Evolutionary conservation across 2,797 vertebrate genomes (phyloP).

Genomic region (Enteromius viviparus): DNA sequence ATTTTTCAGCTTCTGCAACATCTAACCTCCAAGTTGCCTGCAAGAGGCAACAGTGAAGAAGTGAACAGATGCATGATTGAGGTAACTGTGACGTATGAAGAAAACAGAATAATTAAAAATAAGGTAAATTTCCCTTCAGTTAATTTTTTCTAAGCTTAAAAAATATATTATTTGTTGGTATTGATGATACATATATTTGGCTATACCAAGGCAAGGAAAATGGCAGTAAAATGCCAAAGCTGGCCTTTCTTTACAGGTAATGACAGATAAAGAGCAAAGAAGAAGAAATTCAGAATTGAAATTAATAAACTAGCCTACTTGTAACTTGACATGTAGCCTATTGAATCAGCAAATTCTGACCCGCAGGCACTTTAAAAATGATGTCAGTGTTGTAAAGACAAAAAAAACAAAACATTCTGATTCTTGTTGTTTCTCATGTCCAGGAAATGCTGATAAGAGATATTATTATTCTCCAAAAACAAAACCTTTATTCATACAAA

Average conservation of each 20-base stretch:
- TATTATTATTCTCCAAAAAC: background rate
- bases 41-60: background rate
- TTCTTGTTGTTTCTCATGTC: background rate
- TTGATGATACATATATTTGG: background rate
- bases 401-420: background rate
- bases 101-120: background rate
- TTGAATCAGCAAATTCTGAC: background rate
- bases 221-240: background rate
- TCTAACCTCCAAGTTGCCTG: background rate
- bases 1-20: background rate
- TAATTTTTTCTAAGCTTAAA: background rate
- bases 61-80: background rate
- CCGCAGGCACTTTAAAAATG: background rate
- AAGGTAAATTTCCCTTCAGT: background rate
- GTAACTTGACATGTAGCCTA: background rate
- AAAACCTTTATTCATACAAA: conserved; percentile 11
- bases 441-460: background rate
- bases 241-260: background rate
- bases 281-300: background rate
- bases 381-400: background rate
- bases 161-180: background rate
- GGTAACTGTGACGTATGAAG: background rate
- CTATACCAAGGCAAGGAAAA: background rate
- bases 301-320: background rate
- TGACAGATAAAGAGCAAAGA: background rate